phyloP scores from a whole-genome alignment of 2,113 vertebrate species.

The Crotalus tigris region DNA sequence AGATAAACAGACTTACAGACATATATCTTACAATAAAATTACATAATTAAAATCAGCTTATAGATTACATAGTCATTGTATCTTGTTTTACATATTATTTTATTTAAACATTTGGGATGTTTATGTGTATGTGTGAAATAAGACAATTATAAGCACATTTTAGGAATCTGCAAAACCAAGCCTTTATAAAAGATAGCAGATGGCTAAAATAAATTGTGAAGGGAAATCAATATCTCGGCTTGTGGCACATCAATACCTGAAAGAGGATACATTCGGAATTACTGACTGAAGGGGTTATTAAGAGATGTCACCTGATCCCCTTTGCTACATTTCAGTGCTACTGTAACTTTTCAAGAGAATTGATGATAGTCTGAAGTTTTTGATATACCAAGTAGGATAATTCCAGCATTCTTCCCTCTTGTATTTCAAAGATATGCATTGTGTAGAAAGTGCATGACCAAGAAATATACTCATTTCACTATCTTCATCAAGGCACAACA shows the following conservation, averaged over 20 bases:
- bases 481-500: background rate
- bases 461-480: background rate
- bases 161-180: conserved; percentile 42
- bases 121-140: background rate
- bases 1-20: background rate
- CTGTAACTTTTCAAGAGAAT: conserved; percentile 43
- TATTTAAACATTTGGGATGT: background rate
- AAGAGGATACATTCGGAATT: conserved; percentile 48
- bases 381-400: conserved; percentile 1
- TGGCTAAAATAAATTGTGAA: conserved; percentile 45
- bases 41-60: background rate
- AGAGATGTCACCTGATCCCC: conserved; percentile 59
- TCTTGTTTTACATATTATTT: background rate
- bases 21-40: background rate
- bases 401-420: background rate
- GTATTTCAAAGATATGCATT: background rate
- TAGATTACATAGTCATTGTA: background rate
- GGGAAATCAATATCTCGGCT: conserved; percentile 57
- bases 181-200: conserved; percentile 43
- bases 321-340: conserved; percentile 55
- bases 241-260: conserved; percentile 56
- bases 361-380: conserved; percentile 53
- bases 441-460: background rate
- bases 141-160: conserved; percentile 14
- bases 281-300: conserved; percentile 36